Evolutionary conservation across 2,113 vertebrate species (phyloP).

Genomic region (Epinephelus cyanopodus): DNA sequence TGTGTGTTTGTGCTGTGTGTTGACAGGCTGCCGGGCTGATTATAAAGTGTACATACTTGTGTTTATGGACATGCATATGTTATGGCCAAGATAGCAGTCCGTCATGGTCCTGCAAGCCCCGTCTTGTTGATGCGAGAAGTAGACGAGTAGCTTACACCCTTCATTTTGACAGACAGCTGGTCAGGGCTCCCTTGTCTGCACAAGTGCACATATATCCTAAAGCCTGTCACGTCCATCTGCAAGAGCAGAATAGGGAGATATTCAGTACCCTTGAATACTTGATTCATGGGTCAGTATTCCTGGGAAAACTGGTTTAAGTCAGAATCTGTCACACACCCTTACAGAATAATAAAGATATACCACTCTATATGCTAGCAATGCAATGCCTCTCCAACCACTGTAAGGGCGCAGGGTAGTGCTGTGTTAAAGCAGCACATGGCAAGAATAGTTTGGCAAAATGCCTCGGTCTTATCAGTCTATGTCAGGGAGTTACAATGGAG

Average conservation of each 20-base stretch:
- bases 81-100: slow-evolving; percentile 19
- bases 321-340: slow-evolving; percentile 36
- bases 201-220: slow-evolving; percentile 40
- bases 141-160: slow-evolving; percentile 61
- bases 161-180: slow-evolving; percentile 69
- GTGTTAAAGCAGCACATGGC: slow-evolving; percentile 1
- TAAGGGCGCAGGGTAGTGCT: background rate
- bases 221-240: slow-evolving; percentile 56
- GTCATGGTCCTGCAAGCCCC: slow-evolving; percentile 40
- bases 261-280: slow-evolving; percentile 51
- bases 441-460: background rate
- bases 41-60: slow-evolving; percentile 8
- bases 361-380: background rate
- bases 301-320: slow-evolving; percentile 49
- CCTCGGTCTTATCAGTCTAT: background rate
- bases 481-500: background rate
- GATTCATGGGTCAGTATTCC: slow-evolving; percentile 58
- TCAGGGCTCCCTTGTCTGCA: slow-evolving; percentile 36
- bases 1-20: background rate
- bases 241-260: slow-evolving; percentile 38
- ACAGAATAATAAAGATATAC: slow-evolving; percentile 34
- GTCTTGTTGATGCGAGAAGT: slow-evolving; percentile 15
- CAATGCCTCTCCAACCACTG: background rate
- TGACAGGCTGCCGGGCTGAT: slow-evolving; percentile 7
- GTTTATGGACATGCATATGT: slow-evolving; percentile 16